Evolutionary conservation across 1,140 invertebrate species (phyloP).

Genomic region (Drosophila jambulina): DNA sequence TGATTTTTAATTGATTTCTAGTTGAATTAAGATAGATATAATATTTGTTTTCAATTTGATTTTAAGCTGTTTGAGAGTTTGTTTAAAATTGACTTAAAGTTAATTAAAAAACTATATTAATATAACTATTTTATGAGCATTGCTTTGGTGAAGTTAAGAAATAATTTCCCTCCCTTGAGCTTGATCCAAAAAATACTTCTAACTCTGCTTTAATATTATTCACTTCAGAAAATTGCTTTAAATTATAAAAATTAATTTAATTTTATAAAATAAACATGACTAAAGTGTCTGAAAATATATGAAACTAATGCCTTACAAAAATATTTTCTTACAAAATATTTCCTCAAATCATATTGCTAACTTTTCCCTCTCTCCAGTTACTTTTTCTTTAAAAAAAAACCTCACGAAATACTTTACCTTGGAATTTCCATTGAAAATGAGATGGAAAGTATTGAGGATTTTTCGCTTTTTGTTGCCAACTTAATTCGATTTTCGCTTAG

Average conservation of each 20-base stretch:
- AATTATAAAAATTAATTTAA: background rate
- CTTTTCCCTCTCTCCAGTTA: background rate
- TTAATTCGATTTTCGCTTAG: constrained; percentile 25
- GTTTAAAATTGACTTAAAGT: too few species aligned
- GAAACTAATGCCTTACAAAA: too few species aligned
- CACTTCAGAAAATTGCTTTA: background rate
- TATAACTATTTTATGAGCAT: too few species aligned
- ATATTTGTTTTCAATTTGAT: too few species aligned
- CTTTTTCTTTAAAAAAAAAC: background rate
- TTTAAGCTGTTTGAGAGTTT: too few species aligned
- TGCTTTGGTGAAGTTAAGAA: background rate
- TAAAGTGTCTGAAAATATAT: background rate
- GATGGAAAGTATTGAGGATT: constrained; percentile 30
- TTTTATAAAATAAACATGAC: background rate
- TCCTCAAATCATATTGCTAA: background rate
- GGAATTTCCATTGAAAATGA: constrained; percentile 4
- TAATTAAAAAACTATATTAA: too few species aligned
- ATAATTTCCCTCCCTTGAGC: background rate
- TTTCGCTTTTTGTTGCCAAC: constrained; percentile 11
- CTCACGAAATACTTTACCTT: background rate
- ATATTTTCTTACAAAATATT: too few species aligned
- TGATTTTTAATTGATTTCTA: too few species aligned
- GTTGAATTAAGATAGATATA: too few species aligned
- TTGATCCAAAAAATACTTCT: background rate
- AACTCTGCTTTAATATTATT: background rate